A percentile compares a stretch with the other conserved stretches of the same genome.
Evolutionary conservation across 2,113 vertebrate genomes (phyloP).

Genomic region (Alaudala cheleensis): DNA sequence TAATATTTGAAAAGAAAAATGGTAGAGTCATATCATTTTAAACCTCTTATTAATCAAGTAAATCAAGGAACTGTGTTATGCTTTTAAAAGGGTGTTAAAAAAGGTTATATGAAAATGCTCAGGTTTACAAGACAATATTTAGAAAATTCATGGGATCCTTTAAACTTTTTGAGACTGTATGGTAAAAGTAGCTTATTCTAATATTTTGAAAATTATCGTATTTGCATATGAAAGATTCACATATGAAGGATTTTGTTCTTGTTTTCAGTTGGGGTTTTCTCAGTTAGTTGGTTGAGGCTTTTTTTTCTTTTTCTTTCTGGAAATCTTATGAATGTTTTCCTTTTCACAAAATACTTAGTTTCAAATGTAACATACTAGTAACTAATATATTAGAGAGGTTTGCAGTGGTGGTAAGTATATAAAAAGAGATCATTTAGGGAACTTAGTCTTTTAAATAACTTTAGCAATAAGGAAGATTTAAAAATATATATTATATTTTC

Average conservation of each 20-base stretch:
- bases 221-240: not conserved
- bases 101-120: not conserved
- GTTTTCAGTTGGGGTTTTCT: not conserved
- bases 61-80: not conserved
- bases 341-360: not conserved
- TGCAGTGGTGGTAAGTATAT: not conserved
- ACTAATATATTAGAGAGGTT: not conserved
- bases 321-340: not conserved
- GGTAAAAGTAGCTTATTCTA: not conserved
- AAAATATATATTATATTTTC: not conserved
- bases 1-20: not conserved
- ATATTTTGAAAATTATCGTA: not conserved
- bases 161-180: not conserved
- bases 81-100: not conserved
- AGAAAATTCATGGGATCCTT: not conserved
- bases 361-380: not conserved
- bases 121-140: not conserved
- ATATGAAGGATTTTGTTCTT: not conserved
- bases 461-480: not conserved
- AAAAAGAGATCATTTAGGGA: not conserved
- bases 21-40: accelerated
- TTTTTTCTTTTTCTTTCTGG: not conserved
- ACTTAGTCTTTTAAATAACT: not conserved
- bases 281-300: not conserved
- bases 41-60: not conserved